Evolutionary conservation across 2,113 vertebrate genomes (phyloP), one percentile per base, ranked within the genome.

Genomic region (Quiscalus mexicanus): DNA sequence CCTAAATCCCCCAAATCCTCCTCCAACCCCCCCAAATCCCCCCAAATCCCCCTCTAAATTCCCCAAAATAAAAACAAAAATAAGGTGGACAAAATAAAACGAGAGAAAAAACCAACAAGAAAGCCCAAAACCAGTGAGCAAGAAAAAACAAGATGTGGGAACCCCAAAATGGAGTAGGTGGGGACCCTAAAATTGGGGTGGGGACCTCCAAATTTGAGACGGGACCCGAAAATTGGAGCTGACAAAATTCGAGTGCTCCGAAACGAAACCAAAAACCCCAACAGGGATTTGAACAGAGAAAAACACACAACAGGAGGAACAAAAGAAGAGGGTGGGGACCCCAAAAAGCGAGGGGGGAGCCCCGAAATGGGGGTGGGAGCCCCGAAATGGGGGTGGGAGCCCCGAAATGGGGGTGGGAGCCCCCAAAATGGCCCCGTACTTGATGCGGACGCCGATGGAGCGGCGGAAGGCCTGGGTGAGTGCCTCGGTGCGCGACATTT

Each of bases 211-310:
- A 20, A 44, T 44, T 44, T 41, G 41, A 41, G 41, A 41, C 12
- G 44, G 44, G 4, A 13, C 27, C 21, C 6, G 49, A 9, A 24
- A 71, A 24, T 2, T 53, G 2, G 18, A 22, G 19, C 19, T 4
- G 44, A 44, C 18, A 44, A 44, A 44, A 44, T 19, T 18, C 19
- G 44, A 41, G 6, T 9, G 0, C n/a, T 58, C 7, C 0, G 2
- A 23, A 73, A 25, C 4, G 0, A 1, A 3, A 4, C 0, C 0
- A 0, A 2, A 14, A 59, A 59, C 0, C 9, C 0, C 15, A 59
- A 9, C 7, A 7, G 4, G 4, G 25, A 0, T 16, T 8, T 5
- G 6, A 39, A 60, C 6, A 4, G 7, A 35, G 9, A 11, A 25
- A 37, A 37, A 17, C 9, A 15, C 12, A 33, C 55, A 15, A 5